Evolutionary conservation across 2,888 invertebrate genomes (phyloP), one percentile per base, ranked within the genome.

Genomic region (Dasypogon diadema): DNA sequence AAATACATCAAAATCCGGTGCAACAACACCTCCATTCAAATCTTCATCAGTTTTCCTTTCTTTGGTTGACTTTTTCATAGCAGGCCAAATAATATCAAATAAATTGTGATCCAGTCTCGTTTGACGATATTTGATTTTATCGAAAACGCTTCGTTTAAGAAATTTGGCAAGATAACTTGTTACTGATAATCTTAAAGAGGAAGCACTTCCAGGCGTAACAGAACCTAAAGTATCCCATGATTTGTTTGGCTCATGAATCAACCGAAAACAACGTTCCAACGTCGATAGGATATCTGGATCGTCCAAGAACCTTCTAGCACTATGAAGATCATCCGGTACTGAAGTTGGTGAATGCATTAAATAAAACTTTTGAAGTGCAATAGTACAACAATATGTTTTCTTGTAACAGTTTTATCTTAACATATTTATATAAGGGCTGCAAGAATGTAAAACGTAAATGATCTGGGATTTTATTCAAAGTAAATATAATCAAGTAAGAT

Each of bases 51-150:
- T 87, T 80, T 87, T 87, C 1, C 84, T 83, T 58, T 82, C 79
- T 78, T 89, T 90, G 0, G 91, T 91, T 68, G 93, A 88, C 84
- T 93, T 94, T 83, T 93, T 92, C 80, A 96, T 92, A 74, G 95
- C 94, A 12, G 96, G 96, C 91, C 94, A 95, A 82, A 96, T 93
- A 22, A 96, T 90, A 84, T 97, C 96, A 82, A 95, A 93, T 2
- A 97, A 89, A 83, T 93, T 94, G 84, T 95, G 95, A 84, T 96
- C 96, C 80, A 92, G 88, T 85, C 92, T 91, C 24, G 96, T 96
- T 81, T 93, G 88, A 80, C 94, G 90, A 77, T 88, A 85, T 87
- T 93, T 94, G 76, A 95, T 89, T 76, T 87, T 86, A 80, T 95
- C 93, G 85, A 93, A 95, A 77, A 92, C 87, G 51, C 90, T 88